Conservation (phyloP, 2,113 vertebrate genomes). For the Prunella fulvescens region DNA sequence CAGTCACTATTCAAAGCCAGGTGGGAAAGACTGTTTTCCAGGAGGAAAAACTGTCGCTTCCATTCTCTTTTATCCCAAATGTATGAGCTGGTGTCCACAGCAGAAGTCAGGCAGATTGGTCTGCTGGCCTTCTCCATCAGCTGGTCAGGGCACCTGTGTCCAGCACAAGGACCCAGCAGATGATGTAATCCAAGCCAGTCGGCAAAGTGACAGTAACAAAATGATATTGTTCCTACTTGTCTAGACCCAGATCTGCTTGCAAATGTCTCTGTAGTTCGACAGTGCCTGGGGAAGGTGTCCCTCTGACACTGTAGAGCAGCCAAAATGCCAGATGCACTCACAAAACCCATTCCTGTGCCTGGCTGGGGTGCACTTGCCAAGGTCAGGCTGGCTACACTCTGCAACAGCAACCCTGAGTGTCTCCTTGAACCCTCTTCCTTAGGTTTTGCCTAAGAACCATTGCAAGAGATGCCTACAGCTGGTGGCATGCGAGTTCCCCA, state of each 20-base stretch:
- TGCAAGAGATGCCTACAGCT: neutral
- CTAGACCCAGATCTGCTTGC: neutral
- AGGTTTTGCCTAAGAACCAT: neutral
- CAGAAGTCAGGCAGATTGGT: neutral
- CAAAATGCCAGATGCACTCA: slow-evolving; percentile 8
- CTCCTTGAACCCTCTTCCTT: neutral
- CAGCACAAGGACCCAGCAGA: neutral
- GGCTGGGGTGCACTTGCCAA: neutral
- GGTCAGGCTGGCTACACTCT: neutral
- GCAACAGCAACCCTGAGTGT: neutral
- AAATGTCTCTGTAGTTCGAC: neutral
- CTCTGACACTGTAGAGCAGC: neutral
- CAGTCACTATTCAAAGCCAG: neutral
- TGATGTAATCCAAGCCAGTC: neutral
- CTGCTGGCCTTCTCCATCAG: neutral
- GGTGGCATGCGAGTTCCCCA: rapidly evolving
- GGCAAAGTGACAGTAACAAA: neutral
- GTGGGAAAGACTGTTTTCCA: neutral
- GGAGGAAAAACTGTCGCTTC: neutral
- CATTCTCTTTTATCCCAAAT: neutral
- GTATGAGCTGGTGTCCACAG: neutral
- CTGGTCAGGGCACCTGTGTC: neutral
- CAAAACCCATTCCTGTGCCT: neutral
- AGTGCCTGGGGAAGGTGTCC: neutral
- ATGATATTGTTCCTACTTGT: neutral